Base-by-base conservation (phyloP, 2,888 invertebrate species). In the Eudasyphora cyanicolor region DNA sequence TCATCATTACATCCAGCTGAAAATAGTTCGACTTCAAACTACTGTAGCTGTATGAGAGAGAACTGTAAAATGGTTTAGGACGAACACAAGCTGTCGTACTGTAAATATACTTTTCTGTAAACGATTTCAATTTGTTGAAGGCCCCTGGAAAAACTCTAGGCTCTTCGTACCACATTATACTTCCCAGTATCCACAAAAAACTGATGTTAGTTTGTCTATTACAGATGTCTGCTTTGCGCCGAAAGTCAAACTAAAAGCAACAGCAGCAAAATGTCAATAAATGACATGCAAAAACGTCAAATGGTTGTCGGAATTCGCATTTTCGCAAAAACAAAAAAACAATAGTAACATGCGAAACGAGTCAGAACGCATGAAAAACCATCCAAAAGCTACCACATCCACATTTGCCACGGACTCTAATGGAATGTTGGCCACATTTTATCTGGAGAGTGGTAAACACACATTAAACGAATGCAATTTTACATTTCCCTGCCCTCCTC, bases 291-390 rank as follows among this genome's bases (percentile, higher is more conserved):
- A 12, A 64, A 64, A 64, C 38, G 35, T 64, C 35, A 38, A 64
- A 64, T 35, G 64, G 35, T 64, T 64, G 64, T 64, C 64, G 29
- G 10, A 14, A 64, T 38, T 32, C 19, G 19, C 35, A 38, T 19
- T 32, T 60, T 4, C 62, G 27, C 29, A 29, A 60, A 49, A 38
- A 19, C 62, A 51, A 24, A 17, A 54, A 24, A 24, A 51, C 62
- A 51, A 24, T 51, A n/a, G n/a, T n/a, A 62, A 35, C 64, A 64
- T 64, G 64, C 38, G 38, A 64, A 64, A 64, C 35, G 64, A 38
- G 64, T 64, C 64, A 64, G 38, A 35, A 64, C 64, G 64, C 64
- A 64, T 64, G 64, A 17, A 19, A 60, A 64, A 17, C 64, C 29
- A 35, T 38, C 38, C 64, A 64, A 64, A 64, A 51, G 21, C 21